Conservation (phyloP, 2,113 vertebrate genomes). For the Oriolus oriolus region DNA sequence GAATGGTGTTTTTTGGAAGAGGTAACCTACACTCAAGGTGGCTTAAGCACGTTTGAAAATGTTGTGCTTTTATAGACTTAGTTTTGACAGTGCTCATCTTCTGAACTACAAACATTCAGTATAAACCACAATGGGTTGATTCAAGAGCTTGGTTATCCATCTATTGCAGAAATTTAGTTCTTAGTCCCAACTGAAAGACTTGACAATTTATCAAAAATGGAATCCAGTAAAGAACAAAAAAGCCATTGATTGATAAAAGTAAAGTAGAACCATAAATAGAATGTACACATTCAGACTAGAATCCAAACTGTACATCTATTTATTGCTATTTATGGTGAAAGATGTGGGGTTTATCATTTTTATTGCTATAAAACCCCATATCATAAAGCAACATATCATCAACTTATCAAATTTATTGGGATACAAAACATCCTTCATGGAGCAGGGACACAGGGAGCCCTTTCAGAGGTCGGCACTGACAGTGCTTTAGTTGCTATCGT, state of each 20-base stretch:
- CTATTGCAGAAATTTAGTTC: not conserved
- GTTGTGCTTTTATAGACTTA: not conserved
- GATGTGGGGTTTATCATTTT: not conserved
- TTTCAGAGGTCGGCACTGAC: constrained; percentile 6
- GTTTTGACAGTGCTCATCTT: not conserved
- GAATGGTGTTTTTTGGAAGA: not conserved
- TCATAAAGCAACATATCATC: not conserved
- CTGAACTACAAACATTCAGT: not conserved
- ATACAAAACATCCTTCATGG: not conserved
- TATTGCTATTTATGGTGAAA: constrained; percentile 5
- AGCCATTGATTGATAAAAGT: not conserved
- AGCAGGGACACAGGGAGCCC: constrained; percentile 1
- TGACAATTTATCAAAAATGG: not conserved
- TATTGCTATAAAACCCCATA: not conserved
- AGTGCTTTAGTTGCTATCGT: not conserved
- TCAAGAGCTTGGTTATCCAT: not conserved
- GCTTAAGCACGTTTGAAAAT: not conserved
- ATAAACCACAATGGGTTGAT: not conserved
- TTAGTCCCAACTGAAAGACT: not conserved
- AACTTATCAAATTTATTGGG: not conserved
- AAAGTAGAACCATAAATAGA: not conserved
- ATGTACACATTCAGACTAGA: not conserved
- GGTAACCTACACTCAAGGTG: not conserved
- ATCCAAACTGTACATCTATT: not conserved
- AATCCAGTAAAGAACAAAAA: not conserved